phyloP scores from a whole-genome alignment of 2,888 invertebrate genomes.

The Congeria kusceri region DNA sequence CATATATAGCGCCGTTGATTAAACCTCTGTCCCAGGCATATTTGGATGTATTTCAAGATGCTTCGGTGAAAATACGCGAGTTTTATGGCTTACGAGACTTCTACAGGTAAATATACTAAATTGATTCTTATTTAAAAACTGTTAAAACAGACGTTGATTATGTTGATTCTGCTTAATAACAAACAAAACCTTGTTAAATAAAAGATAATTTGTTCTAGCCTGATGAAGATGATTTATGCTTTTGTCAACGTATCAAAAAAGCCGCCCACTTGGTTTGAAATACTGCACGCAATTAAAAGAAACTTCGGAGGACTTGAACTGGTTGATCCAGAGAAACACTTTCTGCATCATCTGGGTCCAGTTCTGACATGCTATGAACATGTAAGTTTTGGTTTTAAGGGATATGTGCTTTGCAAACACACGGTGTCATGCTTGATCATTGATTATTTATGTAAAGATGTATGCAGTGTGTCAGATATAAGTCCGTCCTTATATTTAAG shows the following conservation, averaged over 20 bases:
- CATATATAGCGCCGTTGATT: slow-evolving; percentile 53
- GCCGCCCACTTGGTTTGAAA: slow-evolving; percentile 64
- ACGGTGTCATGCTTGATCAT: no score
- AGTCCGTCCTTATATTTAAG: no score
- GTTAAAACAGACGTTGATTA: neutral
- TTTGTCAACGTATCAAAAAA: slow-evolving; percentile 63
- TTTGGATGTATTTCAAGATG: slow-evolving; percentile 67
- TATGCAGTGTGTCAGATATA: no score
- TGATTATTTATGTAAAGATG: no score
- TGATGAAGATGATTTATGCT: slow-evolving; percentile 76
- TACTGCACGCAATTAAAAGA: slow-evolving; percentile 71
- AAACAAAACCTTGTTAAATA: neutral
- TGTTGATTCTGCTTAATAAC: neutral
- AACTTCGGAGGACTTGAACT: slow-evolving; percentile 79
- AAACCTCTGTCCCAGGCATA: slow-evolving; percentile 74
- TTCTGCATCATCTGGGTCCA: no score
- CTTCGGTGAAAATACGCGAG: slow-evolving; percentile 69
- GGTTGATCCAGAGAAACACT: slow-evolving; percentile 62
- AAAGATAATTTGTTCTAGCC: slow-evolving; percentile 38
- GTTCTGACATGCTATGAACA: no score
- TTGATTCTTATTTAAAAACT: neutral
- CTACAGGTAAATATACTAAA: slow-evolving; percentile 69
- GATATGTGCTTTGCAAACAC: no score
- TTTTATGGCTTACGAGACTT: slow-evolving; percentile 83
- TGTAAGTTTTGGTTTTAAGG: no score